Evolutionary conservation across 2,113 vertebrate species (phyloP), one percentile per base, ranked within the genome.

Genomic region (Epinephelus fuscoguttatus): DNA sequence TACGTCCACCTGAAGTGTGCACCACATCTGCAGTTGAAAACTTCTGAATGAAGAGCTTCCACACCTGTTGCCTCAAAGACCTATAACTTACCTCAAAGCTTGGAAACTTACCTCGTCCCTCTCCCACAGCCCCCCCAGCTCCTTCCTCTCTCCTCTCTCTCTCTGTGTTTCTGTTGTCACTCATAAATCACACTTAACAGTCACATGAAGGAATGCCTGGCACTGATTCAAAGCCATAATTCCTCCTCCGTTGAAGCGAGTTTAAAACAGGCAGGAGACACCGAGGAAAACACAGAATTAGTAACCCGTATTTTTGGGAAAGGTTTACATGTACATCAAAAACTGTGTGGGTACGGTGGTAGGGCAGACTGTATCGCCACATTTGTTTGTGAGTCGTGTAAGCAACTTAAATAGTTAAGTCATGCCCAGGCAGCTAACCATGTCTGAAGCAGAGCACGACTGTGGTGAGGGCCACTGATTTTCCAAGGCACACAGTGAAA

Each of bases 121-220:
- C 52, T 42, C 23, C 9, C 5, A 11, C 19, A 56, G 9, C 42
- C 1, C 23, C 21, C 11, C 19, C 23, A 45, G 9, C 67, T 61
- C 30, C 81, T 78, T 70, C 75, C 64, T 63, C 53, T 68, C 33
- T 66, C 56, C 49, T 56, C 62, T 50, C 49, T 25, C 59, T 7
- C 30, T 71, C 62, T 75, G 67, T 78, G 75, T 80, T 70, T 87
- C 80, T 89, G 82, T 89, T 91, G 88, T 90, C 81, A 50, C 77
- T 73, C 88, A 63, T 93, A 91, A 91, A 93, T 92, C 87, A 87
- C 86, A 17, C 76, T 69, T 40, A 47, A 82, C 88, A 79, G 88
- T 85, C 78, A 76, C 82, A 91, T 82, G 70, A 74, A 91, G 88
- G 85, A 91, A 91, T 86, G 81, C 57, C 84, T 93, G 91, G 82